phyloP scores from a whole-genome alignment of 2,797 vertebrate genomes.

The Threskiornis aethiopicus region DNA sequence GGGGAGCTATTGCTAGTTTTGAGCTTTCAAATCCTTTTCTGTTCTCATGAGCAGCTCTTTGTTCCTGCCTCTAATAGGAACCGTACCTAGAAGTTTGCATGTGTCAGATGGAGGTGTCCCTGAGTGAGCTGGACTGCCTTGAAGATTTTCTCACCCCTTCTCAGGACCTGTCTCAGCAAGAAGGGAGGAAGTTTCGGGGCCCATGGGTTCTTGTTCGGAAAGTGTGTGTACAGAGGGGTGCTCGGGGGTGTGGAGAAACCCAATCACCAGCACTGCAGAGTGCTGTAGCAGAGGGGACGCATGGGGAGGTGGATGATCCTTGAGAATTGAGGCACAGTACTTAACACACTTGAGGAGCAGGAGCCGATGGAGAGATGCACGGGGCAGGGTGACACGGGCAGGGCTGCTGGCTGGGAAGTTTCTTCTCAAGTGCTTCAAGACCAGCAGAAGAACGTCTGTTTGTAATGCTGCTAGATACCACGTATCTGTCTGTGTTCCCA shows the following conservation, averaged over 20 bases:
- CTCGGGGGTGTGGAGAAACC: not conserved
- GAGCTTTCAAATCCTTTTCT: not conserved
- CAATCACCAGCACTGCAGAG: not conserved
- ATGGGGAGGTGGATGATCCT: not conserved
- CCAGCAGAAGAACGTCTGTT: not conserved
- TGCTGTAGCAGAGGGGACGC: not conserved
- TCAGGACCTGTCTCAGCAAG: not conserved
- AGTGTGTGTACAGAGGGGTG: not conserved
- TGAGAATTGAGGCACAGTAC: not conserved
- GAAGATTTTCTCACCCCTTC: not conserved
- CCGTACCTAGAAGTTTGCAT: not conserved
- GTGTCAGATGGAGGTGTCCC: not conserved
- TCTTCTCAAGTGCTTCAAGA: not conserved
- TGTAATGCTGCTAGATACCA: constrained; percentile 21
- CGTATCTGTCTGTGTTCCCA: constrained; percentile 38
- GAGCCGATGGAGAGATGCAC: not conserved
- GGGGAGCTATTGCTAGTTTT: not conserved
- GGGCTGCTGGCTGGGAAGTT: not conserved
- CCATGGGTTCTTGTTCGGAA: not conserved
- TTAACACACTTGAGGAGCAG: not conserved
- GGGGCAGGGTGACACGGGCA: fast-evolving
- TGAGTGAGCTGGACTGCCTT: not conserved
- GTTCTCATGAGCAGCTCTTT: not conserved
- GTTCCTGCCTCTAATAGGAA: not conserved
- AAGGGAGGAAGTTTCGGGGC: not conserved